Percentiles rank a stretch among this genome's conserved stretches.
Evolutionary conservation across 2,797 vertebrate species (phyloP).

Genomic region (Mycteria americana): DNA sequence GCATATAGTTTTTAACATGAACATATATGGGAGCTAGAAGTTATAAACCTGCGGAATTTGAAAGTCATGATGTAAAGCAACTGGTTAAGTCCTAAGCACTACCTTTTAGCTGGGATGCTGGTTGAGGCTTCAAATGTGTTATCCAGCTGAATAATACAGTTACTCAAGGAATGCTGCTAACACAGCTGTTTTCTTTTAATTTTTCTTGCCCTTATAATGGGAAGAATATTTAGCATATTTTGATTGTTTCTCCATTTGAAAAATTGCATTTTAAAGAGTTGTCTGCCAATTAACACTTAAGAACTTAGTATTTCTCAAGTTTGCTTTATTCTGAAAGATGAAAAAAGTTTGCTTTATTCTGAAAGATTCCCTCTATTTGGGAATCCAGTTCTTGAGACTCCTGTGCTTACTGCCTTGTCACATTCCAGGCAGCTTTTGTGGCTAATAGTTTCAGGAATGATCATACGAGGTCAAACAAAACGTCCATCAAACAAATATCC

Average conservation of each 20-base stretch:
- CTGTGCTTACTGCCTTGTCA: not conserved
- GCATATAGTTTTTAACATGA: not conserved
- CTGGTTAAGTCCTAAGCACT: not conserved
- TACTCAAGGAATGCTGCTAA: constrained; percentile 5
- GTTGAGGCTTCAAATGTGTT: not conserved
- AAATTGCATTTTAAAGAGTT: not conserved
- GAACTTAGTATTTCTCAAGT: not conserved
- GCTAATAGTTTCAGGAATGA: not conserved
- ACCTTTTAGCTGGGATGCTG: not conserved
- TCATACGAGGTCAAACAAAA: not conserved
- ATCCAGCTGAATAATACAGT: not conserved
- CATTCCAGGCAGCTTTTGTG: not conserved
- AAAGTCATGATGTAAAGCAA: not conserved
- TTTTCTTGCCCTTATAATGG: not conserved
- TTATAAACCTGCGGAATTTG: not conserved
- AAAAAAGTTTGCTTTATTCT: not conserved
- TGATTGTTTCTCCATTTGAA: not conserved
- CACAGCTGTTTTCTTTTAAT: constrained; percentile 30
- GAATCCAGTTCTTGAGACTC: not conserved
- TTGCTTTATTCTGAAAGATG: not conserved
- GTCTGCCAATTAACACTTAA: not conserved
- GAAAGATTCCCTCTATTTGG: not conserved
- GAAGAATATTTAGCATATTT: not conserved
- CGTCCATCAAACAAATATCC: not conserved
- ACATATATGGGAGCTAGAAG: not conserved